phyloP scores from a whole-genome alignment of 2,888 invertebrate genomes.

The Sinhomidia bicolor region DNA sequence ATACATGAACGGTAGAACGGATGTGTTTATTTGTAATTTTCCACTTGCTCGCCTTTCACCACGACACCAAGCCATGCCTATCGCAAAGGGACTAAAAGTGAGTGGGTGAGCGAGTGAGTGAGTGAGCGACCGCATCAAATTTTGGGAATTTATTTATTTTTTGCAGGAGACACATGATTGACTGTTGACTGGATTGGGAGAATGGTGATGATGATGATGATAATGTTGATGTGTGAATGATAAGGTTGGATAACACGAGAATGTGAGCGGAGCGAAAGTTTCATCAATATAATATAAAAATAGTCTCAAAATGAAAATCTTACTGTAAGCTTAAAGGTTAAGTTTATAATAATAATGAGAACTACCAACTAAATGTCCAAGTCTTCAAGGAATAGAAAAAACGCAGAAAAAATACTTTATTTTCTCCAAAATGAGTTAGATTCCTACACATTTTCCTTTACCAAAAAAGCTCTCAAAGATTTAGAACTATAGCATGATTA shows the following conservation, averaged over 20 bases:
- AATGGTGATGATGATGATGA: background rate
- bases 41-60: conserved; percentile 76
- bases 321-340: too few species aligned
- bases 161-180: conserved; percentile 18
- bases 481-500: too few species aligned
- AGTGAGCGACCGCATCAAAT: conserved; percentile 56
- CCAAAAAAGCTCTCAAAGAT: too few species aligned
- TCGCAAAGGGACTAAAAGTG: conserved; percentile 15
- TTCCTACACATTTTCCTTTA: too few species aligned
- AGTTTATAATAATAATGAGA: too few species aligned
- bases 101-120: conserved; percentile 59
- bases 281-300: too few species aligned
- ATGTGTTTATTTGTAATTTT: conserved; percentile 79
- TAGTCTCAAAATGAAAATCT: too few species aligned
- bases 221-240: conserved; percentile 15
- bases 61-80: conserved; percentile 37
- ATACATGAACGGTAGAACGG: conserved; percentile 64
- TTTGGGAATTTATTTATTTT: background rate
- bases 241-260: background rate
- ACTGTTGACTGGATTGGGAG: conserved; percentile 27
- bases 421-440: too few species aligned
- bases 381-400: too few species aligned
- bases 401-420: too few species aligned
- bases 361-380: too few species aligned
- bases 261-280: background rate